Base-by-base conservation (phyloP, 2,888 invertebrate genomes). In the Dendrolimus pini region DNA sequence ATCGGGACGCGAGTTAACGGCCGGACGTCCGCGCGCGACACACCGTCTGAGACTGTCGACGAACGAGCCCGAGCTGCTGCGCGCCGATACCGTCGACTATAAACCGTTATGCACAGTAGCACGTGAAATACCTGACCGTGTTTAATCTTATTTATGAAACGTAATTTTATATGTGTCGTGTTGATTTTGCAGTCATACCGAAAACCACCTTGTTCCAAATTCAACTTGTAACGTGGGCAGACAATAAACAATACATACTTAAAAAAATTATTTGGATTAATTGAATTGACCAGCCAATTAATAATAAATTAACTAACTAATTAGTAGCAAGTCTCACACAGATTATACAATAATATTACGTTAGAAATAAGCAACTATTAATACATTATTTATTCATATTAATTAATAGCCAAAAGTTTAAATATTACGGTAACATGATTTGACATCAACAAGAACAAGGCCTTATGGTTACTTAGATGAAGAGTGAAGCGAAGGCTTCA, bases 1-100 rank as follows among this genome's bases (percentile, higher is more conserved):
- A 30, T 59, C 57, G 70, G 74, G 72, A 74, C 75, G 70, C 67
- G 68, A 62, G 67, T 67, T 68, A 61, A 69, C 66, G 74, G 71
- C 79, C 84, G 85, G 84, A 84, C 85, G 83, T 81, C 82, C 84
- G 84, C 81, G 79, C 82, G 82, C 83, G 83, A 81, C 84, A 79
- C 76, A 74, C 71, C 72, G 73, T 56, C 75, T 70, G 72, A 76
- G 78, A 85, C 85, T 83, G 83, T 67, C 78, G 72, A 73, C 72
- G 55, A 82, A 30, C 30, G 30, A 30, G 30, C 30, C 30, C 30
- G 30, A 30, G 30, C 30, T 30, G 14, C 80, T 78, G 80, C 78
- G 82, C 78, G 83, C 85, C 81, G 83, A 64, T 61, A 62, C 54
- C 74, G 77, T 70, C 74, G 72, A 72, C 68, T 70, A 71, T 83